Base-by-base conservation (phyloP, 2,888 invertebrate species). In the Anaspis maculata region DNA sequence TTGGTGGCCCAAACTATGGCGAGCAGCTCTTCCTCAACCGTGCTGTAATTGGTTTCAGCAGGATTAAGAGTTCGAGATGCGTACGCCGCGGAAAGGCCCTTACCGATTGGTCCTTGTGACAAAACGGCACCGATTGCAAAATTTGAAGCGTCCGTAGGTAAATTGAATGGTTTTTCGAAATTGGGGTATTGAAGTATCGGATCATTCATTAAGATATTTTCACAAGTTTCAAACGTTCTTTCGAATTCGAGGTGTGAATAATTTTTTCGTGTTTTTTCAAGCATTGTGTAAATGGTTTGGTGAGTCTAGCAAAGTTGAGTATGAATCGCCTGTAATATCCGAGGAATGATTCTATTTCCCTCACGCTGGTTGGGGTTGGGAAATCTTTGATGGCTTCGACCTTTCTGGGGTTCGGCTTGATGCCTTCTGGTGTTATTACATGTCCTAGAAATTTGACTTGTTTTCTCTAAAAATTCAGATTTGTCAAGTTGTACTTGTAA, bases 321-420 rank as follows among this genome's bases (percentile, higher is more conserved):
- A 19, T 9, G 19, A 19, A 19, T 9, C 19, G 19, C 5, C 19
- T 5, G 9, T 19, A 19, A 9, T 19, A 19, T 9, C 19, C 19
- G 5, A 24, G 23, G 21, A 30, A 30, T n/a, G 22, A 30, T 30
- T 30, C 14, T 2, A 30, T 13, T 3, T 13, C 12, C 3, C 13
- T 30, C 13, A 10, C 13, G 11, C 26, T 40, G 13, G 33, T 40
- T 10, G 21, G 40, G 15, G 29, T 25, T 6, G 32, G 40, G 23
- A 23, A 40, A 4, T 29, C 27, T 29, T 25, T 9, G 12, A 37
- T 30, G 3, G 28, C 37, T 16, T 32, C 24, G 14, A 38, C 26
- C 13, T 37, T 37, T 9, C 27, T 23, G 6, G 37, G 37, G 13
- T 37, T 37, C 3, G 33, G 37, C 24, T 38, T 39, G 6, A 37